phyloP scores from a whole-genome alignment of 2,113 vertebrate genomes.

The Rallus limicola region DNA sequence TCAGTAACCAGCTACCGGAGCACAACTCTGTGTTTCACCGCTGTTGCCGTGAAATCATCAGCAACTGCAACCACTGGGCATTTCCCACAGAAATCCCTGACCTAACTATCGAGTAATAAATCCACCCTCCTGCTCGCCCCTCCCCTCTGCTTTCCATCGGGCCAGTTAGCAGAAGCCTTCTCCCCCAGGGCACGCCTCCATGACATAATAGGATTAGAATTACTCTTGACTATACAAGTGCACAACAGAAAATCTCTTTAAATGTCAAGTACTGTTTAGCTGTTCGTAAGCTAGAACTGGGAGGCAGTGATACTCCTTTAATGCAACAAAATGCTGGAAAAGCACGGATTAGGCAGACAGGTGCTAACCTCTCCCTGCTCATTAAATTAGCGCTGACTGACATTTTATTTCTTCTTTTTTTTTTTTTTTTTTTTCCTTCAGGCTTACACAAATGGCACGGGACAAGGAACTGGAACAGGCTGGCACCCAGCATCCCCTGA shows the following conservation, averaged over 20 bases:
- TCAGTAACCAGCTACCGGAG: constrained; percentile 36
- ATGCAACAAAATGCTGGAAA: neutral
- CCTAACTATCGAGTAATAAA: constrained; percentile 76
- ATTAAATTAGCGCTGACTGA: neutral
- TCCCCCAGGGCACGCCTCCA: constrained; percentile 49
- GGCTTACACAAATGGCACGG: neutral
- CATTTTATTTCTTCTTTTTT: neutral
- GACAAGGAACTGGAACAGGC: neutral
- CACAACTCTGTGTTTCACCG: constrained; percentile 41
- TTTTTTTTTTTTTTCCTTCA: neutral
- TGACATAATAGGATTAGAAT: constrained; percentile 82
- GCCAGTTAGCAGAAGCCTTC: constrained; percentile 74
- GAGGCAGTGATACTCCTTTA: neutral
- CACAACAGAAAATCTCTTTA: constrained; percentile 68
- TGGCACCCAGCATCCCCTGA: neutral
- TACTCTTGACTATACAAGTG: constrained; percentile 83
- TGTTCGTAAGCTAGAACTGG: constrained; percentile 2
- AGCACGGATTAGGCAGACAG: neutral
- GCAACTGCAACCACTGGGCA: constrained; percentile 84
- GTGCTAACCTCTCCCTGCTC: neutral
- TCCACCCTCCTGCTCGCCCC: constrained; percentile 65
- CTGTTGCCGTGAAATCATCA: constrained; percentile 81
- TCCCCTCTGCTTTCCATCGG: constrained; percentile 66
- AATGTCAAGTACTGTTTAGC: constrained; percentile 76
- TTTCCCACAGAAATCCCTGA: constrained; percentile 79